phyloP scores from a whole-genome alignment of 2,113 vertebrate species.

The Mesembrinibis cayennensis region DNA sequence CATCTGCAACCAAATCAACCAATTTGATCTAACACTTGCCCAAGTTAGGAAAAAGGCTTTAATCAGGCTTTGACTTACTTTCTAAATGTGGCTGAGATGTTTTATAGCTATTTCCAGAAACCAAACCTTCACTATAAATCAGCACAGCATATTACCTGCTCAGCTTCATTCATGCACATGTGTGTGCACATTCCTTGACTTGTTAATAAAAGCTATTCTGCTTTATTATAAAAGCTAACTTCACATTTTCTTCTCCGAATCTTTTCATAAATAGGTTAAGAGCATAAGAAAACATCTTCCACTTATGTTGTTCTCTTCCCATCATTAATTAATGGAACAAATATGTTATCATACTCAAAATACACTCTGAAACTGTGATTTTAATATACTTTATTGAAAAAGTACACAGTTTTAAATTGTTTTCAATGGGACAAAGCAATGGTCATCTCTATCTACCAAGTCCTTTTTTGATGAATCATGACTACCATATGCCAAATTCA shows the following conservation, averaged over 20 bases:
- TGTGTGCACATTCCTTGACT: neutral
- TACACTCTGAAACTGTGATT: slow-evolving; percentile 72
- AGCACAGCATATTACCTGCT: neutral
- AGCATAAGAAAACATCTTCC: neutral
- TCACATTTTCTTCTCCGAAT: neutral
- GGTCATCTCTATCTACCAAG: slow-evolving; percentile 80
- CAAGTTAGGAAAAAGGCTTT: neutral
- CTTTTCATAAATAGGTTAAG: slow-evolving; percentile 19
- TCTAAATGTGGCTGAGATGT: neutral
- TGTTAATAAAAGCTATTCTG: neutral
- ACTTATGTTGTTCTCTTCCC: slow-evolving; percentile 15
- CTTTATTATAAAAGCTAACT: neutral
- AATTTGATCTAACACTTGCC: neutral
- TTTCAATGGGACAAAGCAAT: slow-evolving; percentile 92
- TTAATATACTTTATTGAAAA: slow-evolving; percentile 98
- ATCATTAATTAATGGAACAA: neutral
- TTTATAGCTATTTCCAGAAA: slow-evolving; percentile 1
- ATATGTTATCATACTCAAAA: slow-evolving; percentile 41
- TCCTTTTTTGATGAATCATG: slow-evolving; percentile 77
- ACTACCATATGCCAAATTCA: slow-evolving; percentile 80
- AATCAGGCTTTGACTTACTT: neutral
- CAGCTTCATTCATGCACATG: neutral
- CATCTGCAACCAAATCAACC: neutral
- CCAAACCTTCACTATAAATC: neutral
- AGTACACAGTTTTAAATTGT: slow-evolving; percentile 91